These are phyloP conservation scores for Poecilia gillii DNA, from an alignment of 2,797 vertebrate species.

Conservation along the genomic window DNA sequence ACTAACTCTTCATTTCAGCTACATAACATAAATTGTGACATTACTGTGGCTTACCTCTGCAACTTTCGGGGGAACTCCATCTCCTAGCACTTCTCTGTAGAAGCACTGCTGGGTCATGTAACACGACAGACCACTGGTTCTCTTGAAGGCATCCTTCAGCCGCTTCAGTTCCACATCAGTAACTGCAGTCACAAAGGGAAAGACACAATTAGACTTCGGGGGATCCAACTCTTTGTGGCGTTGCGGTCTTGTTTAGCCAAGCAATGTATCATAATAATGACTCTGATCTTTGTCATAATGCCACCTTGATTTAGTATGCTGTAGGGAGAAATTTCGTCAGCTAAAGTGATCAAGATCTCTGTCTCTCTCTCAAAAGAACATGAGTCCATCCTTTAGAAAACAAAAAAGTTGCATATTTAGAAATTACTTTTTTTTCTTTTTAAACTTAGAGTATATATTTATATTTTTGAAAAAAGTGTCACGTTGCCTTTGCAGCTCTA, in stretches of 20 bases:
- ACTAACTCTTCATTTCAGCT: not conserved
- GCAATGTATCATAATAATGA: not conserved
- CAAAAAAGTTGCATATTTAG: not conserved
- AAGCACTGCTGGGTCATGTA: constrained; percentile 99
- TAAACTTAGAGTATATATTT: too few relatives aligned
- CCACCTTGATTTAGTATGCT: not conserved
- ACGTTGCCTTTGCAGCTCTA: too few relatives aligned
- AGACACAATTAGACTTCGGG: not conserved
- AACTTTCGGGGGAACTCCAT: constrained; percentile 96
- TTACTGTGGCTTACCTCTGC: constrained; percentile 88
- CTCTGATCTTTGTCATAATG: not conserved
- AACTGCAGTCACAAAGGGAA: constrained; percentile 76
- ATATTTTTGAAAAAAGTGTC: too few relatives aligned
- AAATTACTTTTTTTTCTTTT: too few relatives aligned
- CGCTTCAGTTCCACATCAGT: constrained; percentile 97
- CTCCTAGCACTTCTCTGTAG: constrained; percentile 95
- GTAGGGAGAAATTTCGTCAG: not conserved
- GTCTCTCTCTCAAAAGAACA: not conserved
- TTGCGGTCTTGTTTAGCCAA: not conserved
- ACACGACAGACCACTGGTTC: constrained; percentile 94
- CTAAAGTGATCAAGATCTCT: not conserved
- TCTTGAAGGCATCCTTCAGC: constrained; percentile 99
- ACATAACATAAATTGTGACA: not conserved
- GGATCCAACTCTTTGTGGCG: not conserved
- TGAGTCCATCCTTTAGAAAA: not conserved